Evolutionary conservation across 2,113 vertebrate genomes (phyloP), one percentile per base, ranked within the genome.

Genomic region (Callopanchax toddi): DNA sequence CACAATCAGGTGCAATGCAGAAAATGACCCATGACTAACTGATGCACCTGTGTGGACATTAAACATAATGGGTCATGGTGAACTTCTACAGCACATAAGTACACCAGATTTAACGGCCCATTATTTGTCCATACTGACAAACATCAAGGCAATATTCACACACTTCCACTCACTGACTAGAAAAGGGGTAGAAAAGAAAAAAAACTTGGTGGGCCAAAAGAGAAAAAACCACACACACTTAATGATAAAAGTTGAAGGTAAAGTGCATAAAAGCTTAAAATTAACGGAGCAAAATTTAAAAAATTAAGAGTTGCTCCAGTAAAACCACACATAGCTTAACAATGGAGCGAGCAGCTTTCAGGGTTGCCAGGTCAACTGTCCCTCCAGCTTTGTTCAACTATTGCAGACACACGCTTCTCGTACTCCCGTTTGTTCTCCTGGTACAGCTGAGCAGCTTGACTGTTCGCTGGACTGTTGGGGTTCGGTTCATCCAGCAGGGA

Each of bases 381-480:
- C 81, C 95, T 94, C 96, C 97, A 99, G 89, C 96, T 99, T 93
- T 98, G 97, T 94, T 99, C 97, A 88, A 99, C 97, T 78, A 99
- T 96, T 70, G 97, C 96, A 55, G 97, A 99, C 72, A 99, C 97
- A 32, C 96, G 94, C 86, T 99, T 99, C 88, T 99, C 96, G 34
- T 99, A 99, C 87, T 99, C 97, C 67, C 97, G 92, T 89, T 99
- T 99, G 87, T 99, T 99, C 91, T 99, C 97, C 88, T 99, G 97
- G 92, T 99, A 99, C 84, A 99, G 95, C 85, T 99, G 97, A 62
- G 97, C 97, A 49, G 97, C 96, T 92, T 97, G 97, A 86, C 96
- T 99, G 92, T 99, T 99, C 53, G 97, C 97, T 46, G 97, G 97
- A 57, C 97, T 99, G 93, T 99, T 99, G 6, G 96, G 97, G 71